These are phyloP conservation scores for Eublepharis macularius DNA, from an alignment of 2,113 vertebrate genomes.

Conservation along the genomic window DNA sequence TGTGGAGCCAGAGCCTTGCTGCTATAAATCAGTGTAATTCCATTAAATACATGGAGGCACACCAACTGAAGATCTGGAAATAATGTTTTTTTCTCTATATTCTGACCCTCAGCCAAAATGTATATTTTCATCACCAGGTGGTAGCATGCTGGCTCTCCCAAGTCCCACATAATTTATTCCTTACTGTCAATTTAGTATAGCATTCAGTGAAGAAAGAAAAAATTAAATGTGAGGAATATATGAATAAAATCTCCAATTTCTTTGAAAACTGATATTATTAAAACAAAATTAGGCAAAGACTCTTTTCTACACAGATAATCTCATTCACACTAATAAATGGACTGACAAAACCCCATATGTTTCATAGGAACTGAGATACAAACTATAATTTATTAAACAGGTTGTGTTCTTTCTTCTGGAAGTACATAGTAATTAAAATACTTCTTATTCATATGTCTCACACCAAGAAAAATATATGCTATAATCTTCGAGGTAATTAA, in stretches of 20 bases:
- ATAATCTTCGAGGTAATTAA: neutral
- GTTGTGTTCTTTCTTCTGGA: too few species aligned
- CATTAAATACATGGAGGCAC: neutral
- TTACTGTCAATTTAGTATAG: conserved; percentile 23
- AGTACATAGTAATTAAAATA: neutral
- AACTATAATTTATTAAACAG: conserved; percentile 43
- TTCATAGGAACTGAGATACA: conserved; percentile 35
- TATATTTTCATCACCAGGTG: conserved; percentile 11
- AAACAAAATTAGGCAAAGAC: neutral
- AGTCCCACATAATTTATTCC: conserved; percentile 1
- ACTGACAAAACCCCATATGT: neutral
- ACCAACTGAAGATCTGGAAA: neutral
- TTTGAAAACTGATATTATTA: neutral
- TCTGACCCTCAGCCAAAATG: neutral
- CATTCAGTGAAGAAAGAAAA: neutral
- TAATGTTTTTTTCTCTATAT: neutral
- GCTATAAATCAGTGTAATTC: conserved; percentile 4
- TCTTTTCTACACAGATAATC: neutral
- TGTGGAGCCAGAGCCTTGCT: neutral
- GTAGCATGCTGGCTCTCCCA: neutral
- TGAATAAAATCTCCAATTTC: neutral
- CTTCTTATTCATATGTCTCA: neutral
- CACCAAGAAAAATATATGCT: conserved; percentile 21
- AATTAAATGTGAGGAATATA: neutral
- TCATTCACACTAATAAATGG: too few species aligned